Evolutionary conservation across 2,888 invertebrate genomes (phyloP).

Genomic region (Stenodema calcarata): DNA sequence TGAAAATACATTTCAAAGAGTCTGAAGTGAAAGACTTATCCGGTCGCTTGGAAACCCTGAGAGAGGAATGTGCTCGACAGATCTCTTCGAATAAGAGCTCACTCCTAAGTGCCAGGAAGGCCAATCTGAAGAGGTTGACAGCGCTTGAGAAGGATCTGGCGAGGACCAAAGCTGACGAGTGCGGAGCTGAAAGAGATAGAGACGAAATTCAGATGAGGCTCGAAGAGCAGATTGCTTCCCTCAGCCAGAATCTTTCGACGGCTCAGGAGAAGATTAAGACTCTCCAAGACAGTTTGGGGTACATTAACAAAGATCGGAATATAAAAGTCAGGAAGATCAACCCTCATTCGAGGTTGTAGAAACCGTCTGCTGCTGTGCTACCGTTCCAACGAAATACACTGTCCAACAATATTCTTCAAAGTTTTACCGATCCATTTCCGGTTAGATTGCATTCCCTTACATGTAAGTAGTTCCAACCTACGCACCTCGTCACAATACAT

Average conservation of each 20-base stretch:
- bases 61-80: conserved; percentile 43
- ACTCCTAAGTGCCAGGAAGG: background rate
- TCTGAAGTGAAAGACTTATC: conserved; percentile 23
- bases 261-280: conserved; percentile 32
- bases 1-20: conserved; percentile 6
- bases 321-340: background rate
- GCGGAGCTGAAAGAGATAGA: conserved; percentile 23
- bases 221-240: conserved; percentile 20
- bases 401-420: background rate
- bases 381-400: too few relatives aligned
- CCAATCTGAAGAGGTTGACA: conserved; percentile 4
- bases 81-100: conserved; percentile 32
- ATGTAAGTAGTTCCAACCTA: too few relatives aligned
- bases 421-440: background rate
- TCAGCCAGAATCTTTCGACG: conserved; percentile 8
- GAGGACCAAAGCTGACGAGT: conserved; percentile 28
- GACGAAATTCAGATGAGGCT: conserved; percentile 25
- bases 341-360: background rate
- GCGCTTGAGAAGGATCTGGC: conserved; percentile 39
- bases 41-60: conserved; percentile 20
- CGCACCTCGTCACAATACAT: too few relatives aligned
- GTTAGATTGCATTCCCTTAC: too few relatives aligned
- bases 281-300: conserved; percentile 29
- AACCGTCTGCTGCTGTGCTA: too few relatives aligned
- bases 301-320: conserved; percentile 34